Percentiles rank a stretch among this genome's conserved stretches.
Conservation (phyloP, 37 sponge, comb jelly and placozoan genomes). For the Halichondria panicea region DNA sequence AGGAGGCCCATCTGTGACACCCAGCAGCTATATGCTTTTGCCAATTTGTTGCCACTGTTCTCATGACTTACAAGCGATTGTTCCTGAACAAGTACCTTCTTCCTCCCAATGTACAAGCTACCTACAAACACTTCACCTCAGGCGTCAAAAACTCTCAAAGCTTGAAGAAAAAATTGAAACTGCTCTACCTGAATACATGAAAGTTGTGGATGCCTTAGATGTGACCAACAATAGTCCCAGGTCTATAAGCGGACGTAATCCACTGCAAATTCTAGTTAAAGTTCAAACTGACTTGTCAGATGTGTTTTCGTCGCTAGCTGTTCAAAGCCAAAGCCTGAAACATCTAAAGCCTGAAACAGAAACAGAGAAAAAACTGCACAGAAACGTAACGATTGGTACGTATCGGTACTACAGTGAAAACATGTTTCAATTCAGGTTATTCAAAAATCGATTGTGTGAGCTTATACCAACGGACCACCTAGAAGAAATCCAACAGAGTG, state of each 20-base stretch:
- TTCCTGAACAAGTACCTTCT: slow-evolving; percentile 4
- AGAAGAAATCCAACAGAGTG: neutral
- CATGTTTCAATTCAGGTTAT: slow-evolving; percentile 42
- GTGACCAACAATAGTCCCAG: slow-evolving; percentile 8
- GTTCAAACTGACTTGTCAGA: slow-evolving; percentile 44
- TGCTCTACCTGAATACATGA: slow-evolving; percentile 28
- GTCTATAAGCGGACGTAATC: neutral
- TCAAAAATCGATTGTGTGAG: slow-evolving; percentile 12
- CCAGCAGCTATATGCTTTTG: neutral
- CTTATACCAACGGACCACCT: slow-evolving; percentile 34
- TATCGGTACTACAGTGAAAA: slow-evolving; percentile 55
- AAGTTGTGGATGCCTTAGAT: slow-evolving; percentile 31
- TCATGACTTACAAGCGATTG: slow-evolving; percentile 10
- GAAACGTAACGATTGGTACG: slow-evolving; percentile 25
- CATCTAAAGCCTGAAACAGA: slow-evolving; percentile 28
- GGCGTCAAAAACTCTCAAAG: slow-evolving; percentile 8
- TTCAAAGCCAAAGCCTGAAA: slow-evolving; percentile 52
- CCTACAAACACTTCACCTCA: slow-evolving; percentile 12
- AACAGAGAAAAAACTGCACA: slow-evolving; percentile 30
- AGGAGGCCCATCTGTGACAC: slow-evolving; percentile 19
- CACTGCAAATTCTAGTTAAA: slow-evolving; percentile 25
- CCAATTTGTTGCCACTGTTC: slow-evolving; percentile 33
- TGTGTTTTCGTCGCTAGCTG: slow-evolving; percentile 42
- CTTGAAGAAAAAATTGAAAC: slow-evolving; percentile 28
- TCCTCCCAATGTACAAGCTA: neutral